Percentiles rank a stretch among this genome's conserved stretches.
phyloP scores from a whole-genome alignment of 1,140 invertebrate genomes.

The Stenopsyche tienmushanensis region DNA sequence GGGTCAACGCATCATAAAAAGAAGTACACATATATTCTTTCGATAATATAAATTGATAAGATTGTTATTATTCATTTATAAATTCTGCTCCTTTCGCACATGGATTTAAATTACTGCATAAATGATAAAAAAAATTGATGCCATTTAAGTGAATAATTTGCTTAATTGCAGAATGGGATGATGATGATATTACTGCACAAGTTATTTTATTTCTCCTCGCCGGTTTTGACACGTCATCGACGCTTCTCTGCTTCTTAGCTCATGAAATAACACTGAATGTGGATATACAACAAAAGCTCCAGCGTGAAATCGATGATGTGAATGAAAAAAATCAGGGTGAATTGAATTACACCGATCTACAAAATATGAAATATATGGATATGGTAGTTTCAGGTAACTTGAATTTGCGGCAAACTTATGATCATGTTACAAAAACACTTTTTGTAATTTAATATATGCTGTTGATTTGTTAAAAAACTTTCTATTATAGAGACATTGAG shows the following conservation, averaged over 20 bases:
- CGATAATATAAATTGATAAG: background rate
- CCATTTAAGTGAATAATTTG: background rate
- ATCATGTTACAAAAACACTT: background rate
- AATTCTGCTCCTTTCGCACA: no score
- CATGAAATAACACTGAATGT: constrained; percentile 53
- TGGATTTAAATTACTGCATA: no score
- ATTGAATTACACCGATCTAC: background rate
- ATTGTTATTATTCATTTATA: no score
- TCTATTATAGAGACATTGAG: constrained; percentile 57
- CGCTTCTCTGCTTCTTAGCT: constrained; percentile 46
- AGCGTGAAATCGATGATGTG: constrained; percentile 48
- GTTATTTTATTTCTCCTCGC: constrained; percentile 41
- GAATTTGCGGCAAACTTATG: no score
- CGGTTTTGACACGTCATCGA: constrained; percentile 50
- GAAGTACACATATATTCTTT: background rate
- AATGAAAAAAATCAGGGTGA: constrained; percentile 35
- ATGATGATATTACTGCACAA: constrained; percentile 38
- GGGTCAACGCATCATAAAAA: background rate
- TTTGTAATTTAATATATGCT: background rate
- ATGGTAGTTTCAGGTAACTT: constrained; percentile 20
- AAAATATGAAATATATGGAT: constrained; percentile 19
- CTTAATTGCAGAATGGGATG: constrained; percentile 20
- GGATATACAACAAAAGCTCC: constrained; percentile 50
- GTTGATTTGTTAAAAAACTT: background rate
- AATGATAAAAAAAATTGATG: no score